Conservation (phyloP, 2,113 vertebrate species). For the Gallinago jamesoni region DNA sequence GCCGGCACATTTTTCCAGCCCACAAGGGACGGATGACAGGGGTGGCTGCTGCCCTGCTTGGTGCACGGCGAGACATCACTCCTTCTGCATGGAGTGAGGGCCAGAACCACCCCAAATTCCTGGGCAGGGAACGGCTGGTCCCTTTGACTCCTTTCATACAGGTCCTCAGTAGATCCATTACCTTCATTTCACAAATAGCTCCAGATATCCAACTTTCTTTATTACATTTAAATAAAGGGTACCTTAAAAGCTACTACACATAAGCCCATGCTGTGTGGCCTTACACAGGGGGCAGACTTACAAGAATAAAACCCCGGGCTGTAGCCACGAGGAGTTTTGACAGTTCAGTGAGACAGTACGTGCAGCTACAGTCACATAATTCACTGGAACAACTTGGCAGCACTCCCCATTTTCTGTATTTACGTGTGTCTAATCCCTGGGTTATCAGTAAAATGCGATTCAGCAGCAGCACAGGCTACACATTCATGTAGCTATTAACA, state of each 20-base stretch:
- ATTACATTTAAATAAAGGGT: neutral
- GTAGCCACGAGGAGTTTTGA: neutral
- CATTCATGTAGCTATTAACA: neutral
- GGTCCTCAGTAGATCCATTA: neutral
- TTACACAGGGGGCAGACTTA: neutral
- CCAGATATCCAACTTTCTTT: neutral
- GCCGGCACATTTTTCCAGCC: neutral
- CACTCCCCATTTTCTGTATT: neutral
- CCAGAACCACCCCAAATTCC: neutral
- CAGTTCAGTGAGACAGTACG: neutral
- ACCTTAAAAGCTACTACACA: neutral
- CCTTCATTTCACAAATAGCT: neutral
- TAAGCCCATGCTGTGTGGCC: neutral
- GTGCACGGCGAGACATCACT: neutral
- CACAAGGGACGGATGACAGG: neutral
- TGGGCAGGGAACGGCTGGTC: neutral
- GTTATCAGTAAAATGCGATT: neutral
- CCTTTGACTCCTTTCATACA: fast-evolving
- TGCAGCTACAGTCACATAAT: neutral
- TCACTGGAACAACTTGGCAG: neutral
- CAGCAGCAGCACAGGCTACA: neutral
- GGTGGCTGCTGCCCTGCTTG: fast-evolving
- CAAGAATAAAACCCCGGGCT: neutral
- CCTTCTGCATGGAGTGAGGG: too few species aligned
- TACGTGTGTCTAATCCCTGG: neutral